Base-by-base conservation (phyloP, 1,140 invertebrate genomes). In the Nasonia vitripennis region DNA sequence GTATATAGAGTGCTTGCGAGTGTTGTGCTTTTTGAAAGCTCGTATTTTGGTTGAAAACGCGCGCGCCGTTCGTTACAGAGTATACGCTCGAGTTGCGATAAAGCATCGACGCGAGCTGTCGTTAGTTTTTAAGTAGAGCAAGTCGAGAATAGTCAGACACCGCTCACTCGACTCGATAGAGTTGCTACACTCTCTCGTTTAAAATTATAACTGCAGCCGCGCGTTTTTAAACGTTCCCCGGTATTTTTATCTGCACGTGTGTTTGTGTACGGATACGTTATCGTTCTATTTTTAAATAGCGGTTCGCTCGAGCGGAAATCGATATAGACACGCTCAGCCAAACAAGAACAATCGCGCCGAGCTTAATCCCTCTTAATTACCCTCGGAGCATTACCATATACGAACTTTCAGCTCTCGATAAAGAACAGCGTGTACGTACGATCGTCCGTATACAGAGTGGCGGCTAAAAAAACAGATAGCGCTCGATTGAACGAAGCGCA, bases 401-500 rank as follows among this genome's bases (percentile, higher is more conserved):
- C 12, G 12, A 51, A 51, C 12, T 51, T 51, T 51, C 48, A 51
- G 48, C 48, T 51, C 48, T 45, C 20, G 5, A 70, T 70, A 41
- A 41, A 71, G 37, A 23, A 51, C 1, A 73, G 31, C 37, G 5
- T n/a, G 27, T 0, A 11, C 48, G 48, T 51, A 51, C 48, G 10
- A 51, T 51, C 48, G 48, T 51, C 14, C 12, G 48, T 37, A 37
- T 37, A 37, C 5, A 37, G 2, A 37, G 34, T 10, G 1, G 5
- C 12, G 14, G 48, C 20, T 62, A 45, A 62, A 62, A 62, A 62
- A 68, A 5, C 2, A 41, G 67, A 37, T 41, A 34, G 14, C 55
- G 41, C n/a, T 20, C 62, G 48, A 62, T 75, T 75, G 75, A 82
- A 75, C 48, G 31, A 81, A 62, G 6, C 5, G 31, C 48, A 23